phyloP scores from a whole-genome alignment of 2,888 invertebrate genomes.

The Reticulitermes lucifugus region DNA sequence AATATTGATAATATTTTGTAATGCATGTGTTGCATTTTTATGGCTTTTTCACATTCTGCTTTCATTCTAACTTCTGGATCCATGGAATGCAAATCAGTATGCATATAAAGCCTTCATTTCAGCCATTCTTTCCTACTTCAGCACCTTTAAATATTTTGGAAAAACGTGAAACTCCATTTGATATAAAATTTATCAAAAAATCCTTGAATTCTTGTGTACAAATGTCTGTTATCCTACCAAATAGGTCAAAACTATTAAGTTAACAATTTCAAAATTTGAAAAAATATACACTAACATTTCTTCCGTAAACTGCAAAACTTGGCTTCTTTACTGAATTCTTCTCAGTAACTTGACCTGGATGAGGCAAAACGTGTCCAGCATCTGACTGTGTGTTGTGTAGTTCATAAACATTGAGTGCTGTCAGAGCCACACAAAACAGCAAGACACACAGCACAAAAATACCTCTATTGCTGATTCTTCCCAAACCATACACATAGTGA shows the following conservation, averaged over 20 bases:
- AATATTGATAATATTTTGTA: no score
- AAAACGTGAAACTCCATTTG: no score
- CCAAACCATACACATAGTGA: not conserved
- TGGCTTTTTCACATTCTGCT: no score
- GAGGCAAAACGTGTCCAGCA: not conserved
- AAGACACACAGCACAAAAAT: not conserved
- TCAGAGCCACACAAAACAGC: slow-evolving; percentile 20
- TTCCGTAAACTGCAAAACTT: slow-evolving; percentile 56
- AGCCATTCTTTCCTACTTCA: no score
- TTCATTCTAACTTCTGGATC: no score
- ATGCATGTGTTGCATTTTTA: no score
- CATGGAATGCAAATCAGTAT: no score
- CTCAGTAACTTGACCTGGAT: not conserved
- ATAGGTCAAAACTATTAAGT: not conserved
- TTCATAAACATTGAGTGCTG: slow-evolving; percentile 46
- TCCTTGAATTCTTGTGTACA: no score
- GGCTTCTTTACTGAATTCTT: slow-evolving; percentile 38
- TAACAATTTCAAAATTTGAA: not conserved
- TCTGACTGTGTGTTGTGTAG: slow-evolving; percentile 44
- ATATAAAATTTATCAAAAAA: no score
- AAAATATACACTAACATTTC: slow-evolving; percentile 52
- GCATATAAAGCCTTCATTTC: no score
- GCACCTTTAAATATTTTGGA: no score
- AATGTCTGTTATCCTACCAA: no score
- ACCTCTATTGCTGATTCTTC: slow-evolving; percentile 27